Conservation (phyloP, 2,797 vertebrate species). For the Takifugu rubripes region DNA sequence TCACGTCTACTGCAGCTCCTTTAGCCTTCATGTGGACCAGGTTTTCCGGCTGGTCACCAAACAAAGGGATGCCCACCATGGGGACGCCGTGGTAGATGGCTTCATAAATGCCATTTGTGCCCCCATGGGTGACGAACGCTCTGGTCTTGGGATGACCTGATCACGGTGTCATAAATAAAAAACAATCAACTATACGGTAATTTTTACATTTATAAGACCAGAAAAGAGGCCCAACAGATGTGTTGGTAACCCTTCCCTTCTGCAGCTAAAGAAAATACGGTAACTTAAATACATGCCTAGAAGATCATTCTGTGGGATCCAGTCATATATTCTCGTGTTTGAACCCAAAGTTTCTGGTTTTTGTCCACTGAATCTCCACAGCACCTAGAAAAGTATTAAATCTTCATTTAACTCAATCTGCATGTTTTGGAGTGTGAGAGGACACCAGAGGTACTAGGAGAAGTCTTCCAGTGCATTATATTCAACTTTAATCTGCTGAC, state of each 20-base stretch:
- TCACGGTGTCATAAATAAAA: too few species aligned
- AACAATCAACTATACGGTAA: too few species aligned
- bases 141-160: slow-evolving; percentile 36
- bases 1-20: not conserved
- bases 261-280: too few species aligned
- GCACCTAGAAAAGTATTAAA: slow-evolving; percentile 67
- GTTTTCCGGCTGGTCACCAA: slow-evolving; percentile 85
- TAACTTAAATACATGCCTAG: slow-evolving; percentile 69
- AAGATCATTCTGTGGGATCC: slow-evolving; percentile 93
- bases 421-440: too few species aligned
- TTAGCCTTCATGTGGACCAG: slow-evolving; percentile 61
- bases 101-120: slow-evolving; percentile 87
- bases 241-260: too few species aligned
- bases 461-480: too few species aligned
- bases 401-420: too few species aligned
- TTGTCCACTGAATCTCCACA: slow-evolving; percentile 85
- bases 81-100: slow-evolving; percentile 88
- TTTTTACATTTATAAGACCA: too few species aligned
- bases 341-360: slow-evolving; percentile 78
- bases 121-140: slow-evolving; percentile 79
- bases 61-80: slow-evolving; percentile 86
- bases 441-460: too few species aligned
- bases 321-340: slow-evolving; percentile 84
- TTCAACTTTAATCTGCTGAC: too few species aligned
- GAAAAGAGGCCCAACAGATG: too few species aligned